Evolutionary conservation across 2,797 vertebrate species (phyloP), one percentile per base, ranked within the genome.

Genomic region (Poeciliopsis turneri): DNA sequence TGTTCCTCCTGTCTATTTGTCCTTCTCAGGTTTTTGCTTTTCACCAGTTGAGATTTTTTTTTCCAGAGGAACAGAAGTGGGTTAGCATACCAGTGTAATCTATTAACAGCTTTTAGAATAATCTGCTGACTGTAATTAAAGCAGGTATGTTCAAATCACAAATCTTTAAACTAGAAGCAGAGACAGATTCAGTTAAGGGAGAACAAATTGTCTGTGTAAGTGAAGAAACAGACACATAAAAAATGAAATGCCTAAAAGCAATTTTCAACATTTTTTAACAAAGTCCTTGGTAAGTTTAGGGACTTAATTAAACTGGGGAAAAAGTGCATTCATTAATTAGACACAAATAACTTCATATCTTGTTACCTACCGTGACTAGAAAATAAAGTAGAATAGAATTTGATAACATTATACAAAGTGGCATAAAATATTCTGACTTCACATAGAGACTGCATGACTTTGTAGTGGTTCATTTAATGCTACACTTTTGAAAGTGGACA

Each of bases 1-100:
- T 87, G 85, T 90, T 88, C 76, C 78, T 86, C 57, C 20, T n/a
- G 78, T 80, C 82, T 81, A 81, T 83, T 87, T 90, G 81, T 88
- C 88, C 90, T 82, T 10, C 86, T 93, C 86, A 86, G 83, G 80
- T 87, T 92, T 88, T 90, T 87, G 87, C 84, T 87, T 89, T 88
- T 84, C 53, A 86, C 82, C 85, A 87, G 76, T 82, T 11, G 70
- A 25, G 82, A 87, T 92, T 82, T 78, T 84, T 91, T 92, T 92
- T 85, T 36, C 36, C 85, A 72, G 53, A 78, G 85, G 82, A 43
- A 89, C 88, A 83, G 30, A 39, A 83, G 46, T 82, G 76, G 68
- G 77, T 79, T 74, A 79, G 78, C 39, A 88, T 82, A 78, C 82
- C 84, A 81, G 82, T 80, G 72, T 72, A 82, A 75, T 81, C 73